Evolutionary conservation across 35 echinoderm and acorn worm species (phyloP), one percentile per base, ranked within the genome.

Genomic region (Chiridota heheva): DNA sequence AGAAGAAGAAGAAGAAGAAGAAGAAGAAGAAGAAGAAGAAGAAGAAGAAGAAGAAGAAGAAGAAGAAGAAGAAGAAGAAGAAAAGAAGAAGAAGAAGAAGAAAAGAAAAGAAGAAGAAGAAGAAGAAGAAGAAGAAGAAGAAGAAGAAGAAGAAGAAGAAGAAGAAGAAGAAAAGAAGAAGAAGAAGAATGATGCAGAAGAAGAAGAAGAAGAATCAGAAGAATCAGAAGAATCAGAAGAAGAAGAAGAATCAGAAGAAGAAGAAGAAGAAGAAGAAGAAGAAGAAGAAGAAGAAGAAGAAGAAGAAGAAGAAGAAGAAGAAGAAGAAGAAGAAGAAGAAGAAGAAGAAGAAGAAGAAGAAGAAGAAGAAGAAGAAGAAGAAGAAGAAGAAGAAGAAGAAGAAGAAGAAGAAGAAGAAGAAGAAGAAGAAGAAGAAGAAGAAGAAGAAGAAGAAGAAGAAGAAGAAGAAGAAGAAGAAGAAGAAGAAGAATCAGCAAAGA

Each of bases 341-440:
- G 48, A 22, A 53, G 48, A 53, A 53, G 48, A 53, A 53, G 48
- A 53, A 53, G 48, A 53, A 53, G 48, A 53, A 53, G 48, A 53
- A 53, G 48, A 53, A 53, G 48, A 53, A 53, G 48, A 53, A 53
- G 48, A 53, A 53, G 48, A 53, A 53, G 48, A 53, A 53, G 48
- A 53, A 53, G 48, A 53, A 53, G 48, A 53, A 53, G 48, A 53
- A 53, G 48, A 53, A 53, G 48, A 53, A 53, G 48, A 53, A 53
- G 48, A 53, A 53, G 48, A 53, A 53, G 48, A 53, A 53, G 48
- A 53, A 53, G 48, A 53, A 53, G 48, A 53, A 53, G 48, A 53
- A 53, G 48, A 53, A 53, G 48, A 53, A 53, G 48, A 53, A 53
- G 48, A 53, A 53, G 48, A 53, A 53, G 48, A 53, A 53, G 48